Percentiles rank a stretch among this genome's conserved stretches.
phyloP scores from a whole-genome alignment of 2,113 vertebrate genomes.

The Dryoscopus gambensis region DNA sequence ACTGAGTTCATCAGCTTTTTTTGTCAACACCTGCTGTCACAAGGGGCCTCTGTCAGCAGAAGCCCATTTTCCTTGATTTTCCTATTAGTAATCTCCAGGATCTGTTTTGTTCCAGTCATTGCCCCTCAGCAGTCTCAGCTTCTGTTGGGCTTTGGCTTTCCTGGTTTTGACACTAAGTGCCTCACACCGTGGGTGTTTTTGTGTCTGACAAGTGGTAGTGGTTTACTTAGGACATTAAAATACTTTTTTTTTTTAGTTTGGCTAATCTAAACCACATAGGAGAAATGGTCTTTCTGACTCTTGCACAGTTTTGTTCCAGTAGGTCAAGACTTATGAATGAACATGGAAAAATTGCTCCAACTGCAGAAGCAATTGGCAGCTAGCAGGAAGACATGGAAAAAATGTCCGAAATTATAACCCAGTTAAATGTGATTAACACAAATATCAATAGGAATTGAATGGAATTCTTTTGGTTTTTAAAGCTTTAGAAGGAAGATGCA shows the following conservation, averaged over 20 bases:
- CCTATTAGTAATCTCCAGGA: not conserved
- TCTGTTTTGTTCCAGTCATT: not conserved
- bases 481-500: not conserved
- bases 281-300: not conserved
- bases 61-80: not conserved
- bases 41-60: not conserved
- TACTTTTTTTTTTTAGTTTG: not conserved
- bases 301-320: not conserved
- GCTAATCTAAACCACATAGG: not conserved
- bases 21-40: not conserved
- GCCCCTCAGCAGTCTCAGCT: not conserved
- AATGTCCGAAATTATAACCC: not conserved
- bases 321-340: not conserved
- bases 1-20: not conserved
- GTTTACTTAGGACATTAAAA: not conserved
- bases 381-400: not conserved
- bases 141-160: not conserved
- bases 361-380: not conserved
- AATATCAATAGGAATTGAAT: not conserved
- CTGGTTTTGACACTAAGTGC: not conserved
- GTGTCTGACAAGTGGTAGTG: not conserved
- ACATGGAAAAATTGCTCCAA: not conserved
- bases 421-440: not conserved
- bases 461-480: not conserved
- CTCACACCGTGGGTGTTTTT: not conserved